Evolutionary conservation across 2,113 vertebrate species (phyloP), one percentile per base, ranked within the genome.

Genomic region (Saguinus midas): DNA sequence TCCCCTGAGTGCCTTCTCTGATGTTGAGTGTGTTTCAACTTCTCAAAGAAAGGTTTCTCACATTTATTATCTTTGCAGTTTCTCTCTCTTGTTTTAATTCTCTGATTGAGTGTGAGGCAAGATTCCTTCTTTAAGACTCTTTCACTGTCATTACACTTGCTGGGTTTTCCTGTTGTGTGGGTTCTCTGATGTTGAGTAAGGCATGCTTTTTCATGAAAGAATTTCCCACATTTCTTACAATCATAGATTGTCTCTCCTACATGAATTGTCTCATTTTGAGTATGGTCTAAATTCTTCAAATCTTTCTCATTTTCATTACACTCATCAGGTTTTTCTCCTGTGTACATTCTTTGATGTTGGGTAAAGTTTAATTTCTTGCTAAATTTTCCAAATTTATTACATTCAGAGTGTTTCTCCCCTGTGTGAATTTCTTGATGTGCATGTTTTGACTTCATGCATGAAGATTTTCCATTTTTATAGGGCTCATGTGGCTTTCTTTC

Each of bases 1-100:
- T 83, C 73, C 45, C 23, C 40, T 2, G 10, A 8, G 45, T 76
- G n/a, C 0, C 0, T 27, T 29, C n/a, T 87, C 87, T 98, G 98
- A 95, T 99, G 98, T 83, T 98, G 98, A 97, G 98, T 96, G 37
- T 98, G 83, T 93, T 99, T 99, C 50, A 98, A 98, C 84, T 98
- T 98, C 0, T 98, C 97, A 35, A 98, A 98, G 97, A 99, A 99
- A 1, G 98, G 97, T 72, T 99, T 99, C 4, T 99, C 99, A 1
- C 99, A 99, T 0, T 98, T 98, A 0, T 35, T 79, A 57, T 95
- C 98, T 83, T 96, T n/a, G 0, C 93, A 91, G 0, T 73, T 97
- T 72, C 89, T 73, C 73, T 91, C 66, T 76, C 81, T 43, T 18
- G 12, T 64, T 93, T 97, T 96, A 14, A 97, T 94, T 50, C 91